A percentile compares a stretch with the other conserved stretches of the same genome.
phyloP scores from a whole-genome alignment of 2,888 invertebrate genomes.

The Eudasyphora cyanicolor region DNA sequence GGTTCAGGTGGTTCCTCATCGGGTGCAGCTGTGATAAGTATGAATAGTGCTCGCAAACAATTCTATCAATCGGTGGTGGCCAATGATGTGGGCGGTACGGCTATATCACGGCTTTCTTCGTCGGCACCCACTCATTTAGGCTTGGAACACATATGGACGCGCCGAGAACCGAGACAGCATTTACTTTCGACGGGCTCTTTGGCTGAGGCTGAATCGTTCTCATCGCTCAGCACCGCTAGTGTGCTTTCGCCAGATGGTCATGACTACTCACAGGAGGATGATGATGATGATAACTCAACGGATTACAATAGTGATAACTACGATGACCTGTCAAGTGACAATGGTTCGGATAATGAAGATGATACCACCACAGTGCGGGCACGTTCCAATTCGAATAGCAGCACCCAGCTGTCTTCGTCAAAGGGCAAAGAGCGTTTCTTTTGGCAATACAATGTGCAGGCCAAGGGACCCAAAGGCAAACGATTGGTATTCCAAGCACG shows the following conservation, averaged over 20 bases:
- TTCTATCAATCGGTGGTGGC: conserved; percentile 65
- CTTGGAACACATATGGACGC: conserved; percentile 91
- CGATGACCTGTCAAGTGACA: conserved; percentile 92
- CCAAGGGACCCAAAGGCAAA: conserved; percentile 98
- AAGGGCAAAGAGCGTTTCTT: conserved; percentile 92
- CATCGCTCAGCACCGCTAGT: conserved; percentile 90
- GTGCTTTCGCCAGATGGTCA: conserved; percentile 91
- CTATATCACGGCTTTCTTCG: conserved; percentile 87
- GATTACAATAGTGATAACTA: conserved; percentile 93
- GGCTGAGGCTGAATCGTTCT: conserved; percentile 91
- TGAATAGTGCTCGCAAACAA: conserved; percentile 72
- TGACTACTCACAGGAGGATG: conserved; percentile 89
- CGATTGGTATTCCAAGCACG: conserved; percentile 91
- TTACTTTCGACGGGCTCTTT: conserved; percentile 91
- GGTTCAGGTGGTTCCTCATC: conserved; percentile 47
- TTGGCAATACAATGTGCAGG: conserved; percentile 99
- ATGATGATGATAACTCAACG: conserved; percentile 90
- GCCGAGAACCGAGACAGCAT: conserved; percentile 92
- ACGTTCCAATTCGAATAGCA: conserved; percentile 66
- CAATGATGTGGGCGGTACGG: conserved; percentile 71
- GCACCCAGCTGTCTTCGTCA: conserved; percentile 74
- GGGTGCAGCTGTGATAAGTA: conserved; percentile 55
- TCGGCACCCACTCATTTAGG: conserved; percentile 92
- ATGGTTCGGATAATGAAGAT: conserved; percentile 81
- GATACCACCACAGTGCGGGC: conserved; percentile 72